Percentiles rank a stretch among this genome's conserved stretches.
phyloP scores from a whole-genome alignment of 2,797 vertebrate genomes.

The Stomatorhinus walkeri region DNA sequence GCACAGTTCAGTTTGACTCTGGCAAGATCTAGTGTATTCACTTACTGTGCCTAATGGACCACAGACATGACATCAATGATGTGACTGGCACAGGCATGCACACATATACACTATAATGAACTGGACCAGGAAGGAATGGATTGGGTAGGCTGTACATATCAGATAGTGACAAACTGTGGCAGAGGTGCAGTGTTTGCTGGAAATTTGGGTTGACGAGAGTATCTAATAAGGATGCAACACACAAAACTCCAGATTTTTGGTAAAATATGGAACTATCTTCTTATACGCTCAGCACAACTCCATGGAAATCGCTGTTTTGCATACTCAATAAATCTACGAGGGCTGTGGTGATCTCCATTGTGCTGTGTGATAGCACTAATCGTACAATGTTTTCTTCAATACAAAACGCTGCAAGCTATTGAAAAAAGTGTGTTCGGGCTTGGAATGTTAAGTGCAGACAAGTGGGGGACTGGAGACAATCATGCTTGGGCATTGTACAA shows the following conservation, averaged over 20 bases:
- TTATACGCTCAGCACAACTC: neutral
- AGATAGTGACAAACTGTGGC: neutral
- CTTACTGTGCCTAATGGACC: neutral
- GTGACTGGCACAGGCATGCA: neutral
- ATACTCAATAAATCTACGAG: neutral
- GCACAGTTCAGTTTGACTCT: neutral
- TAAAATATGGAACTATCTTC: neutral
- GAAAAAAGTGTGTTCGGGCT: neutral
- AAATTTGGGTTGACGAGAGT: neutral
- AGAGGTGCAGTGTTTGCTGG: neutral
- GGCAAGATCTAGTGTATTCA: neutral
- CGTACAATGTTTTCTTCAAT: neutral
- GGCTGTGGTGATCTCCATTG: neutral
- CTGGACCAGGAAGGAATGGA: neutral
- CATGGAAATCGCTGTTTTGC: neutral
- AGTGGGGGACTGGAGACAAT: neutral
- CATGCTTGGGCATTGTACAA: neutral
- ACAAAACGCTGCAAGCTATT: neutral
- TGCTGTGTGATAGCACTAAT: neutral
- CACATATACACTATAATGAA: neutral
- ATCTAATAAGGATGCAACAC: neutral
- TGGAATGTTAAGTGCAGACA: neutral
- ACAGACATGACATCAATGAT: neutral
- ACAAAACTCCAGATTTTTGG: neutral
- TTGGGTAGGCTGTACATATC: neutral